Conservation (phyloP, 2,797 vertebrate genomes). For the Chloroceryle amazona region DNA sequence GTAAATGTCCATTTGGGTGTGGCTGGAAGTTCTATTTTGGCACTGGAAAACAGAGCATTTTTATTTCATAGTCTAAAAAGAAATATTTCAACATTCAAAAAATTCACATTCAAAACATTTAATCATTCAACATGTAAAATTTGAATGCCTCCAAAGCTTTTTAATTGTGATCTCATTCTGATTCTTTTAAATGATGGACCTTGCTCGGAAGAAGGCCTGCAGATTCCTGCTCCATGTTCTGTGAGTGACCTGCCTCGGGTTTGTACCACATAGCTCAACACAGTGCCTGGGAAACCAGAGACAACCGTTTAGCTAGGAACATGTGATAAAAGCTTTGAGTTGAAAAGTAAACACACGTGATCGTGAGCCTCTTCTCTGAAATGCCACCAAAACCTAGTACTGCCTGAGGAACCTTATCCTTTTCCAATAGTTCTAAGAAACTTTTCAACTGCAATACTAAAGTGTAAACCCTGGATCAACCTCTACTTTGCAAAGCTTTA, state of each 20-base stretch:
- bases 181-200: background rate
- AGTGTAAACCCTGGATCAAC: background rate
- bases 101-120: background rate
- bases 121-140: background rate
- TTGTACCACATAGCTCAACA: background rate
- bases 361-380: background rate
- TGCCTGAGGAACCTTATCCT: background rate
- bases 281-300: background rate
- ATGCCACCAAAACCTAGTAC: background rate
- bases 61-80: background rate
- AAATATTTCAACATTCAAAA: background rate
- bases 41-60: background rate
- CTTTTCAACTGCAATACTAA: background rate
- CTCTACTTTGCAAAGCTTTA: background rate
- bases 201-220: background rate
- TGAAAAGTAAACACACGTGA: background rate
- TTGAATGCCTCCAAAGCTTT: background rate
- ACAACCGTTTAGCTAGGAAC: background rate
- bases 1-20: background rate
- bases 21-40: background rate
- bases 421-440: background rate
- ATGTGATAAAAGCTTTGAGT: background rate
- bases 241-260: rapidly evolving
- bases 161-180: background rate
- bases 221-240: background rate